Evolutionary conservation across 2,113 vertebrate species (phyloP).

Genomic region (Megaceryle maxima): DNA sequence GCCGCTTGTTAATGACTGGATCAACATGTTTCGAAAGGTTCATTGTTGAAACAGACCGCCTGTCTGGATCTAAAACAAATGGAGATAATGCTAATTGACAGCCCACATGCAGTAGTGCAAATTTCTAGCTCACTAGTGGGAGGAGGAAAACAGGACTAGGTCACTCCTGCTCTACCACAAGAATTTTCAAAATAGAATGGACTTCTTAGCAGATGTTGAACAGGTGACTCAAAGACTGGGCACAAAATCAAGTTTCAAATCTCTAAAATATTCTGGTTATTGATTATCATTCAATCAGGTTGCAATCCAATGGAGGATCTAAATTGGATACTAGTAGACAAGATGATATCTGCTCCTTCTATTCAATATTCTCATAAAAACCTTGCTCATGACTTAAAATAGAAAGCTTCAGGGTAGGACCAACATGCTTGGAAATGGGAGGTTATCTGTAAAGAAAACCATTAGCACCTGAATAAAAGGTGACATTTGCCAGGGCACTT

Average conservation of each 20-base stretch:
- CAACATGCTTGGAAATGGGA: neutral
- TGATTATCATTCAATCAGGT: neutral
- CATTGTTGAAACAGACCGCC: slow-evolving; percentile 95
- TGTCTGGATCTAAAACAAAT: slow-evolving; percentile 90
- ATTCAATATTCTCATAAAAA: neutral
- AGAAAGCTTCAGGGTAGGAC: neutral
- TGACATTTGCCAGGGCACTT: neutral
- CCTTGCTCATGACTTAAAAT: neutral
- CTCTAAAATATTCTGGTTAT: neutral
- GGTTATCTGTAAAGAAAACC: fast-evolving
- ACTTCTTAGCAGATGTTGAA: slow-evolving; percentile 52
- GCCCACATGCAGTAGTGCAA: slow-evolving; percentile 71
- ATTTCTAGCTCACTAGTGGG: slow-evolving; percentile 57
- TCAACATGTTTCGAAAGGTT: slow-evolving; percentile 97
- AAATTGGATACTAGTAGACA: neutral
- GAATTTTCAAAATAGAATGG: slow-evolving; percentile 59
- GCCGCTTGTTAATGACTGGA: slow-evolving; percentile 96
- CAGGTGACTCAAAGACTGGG: slow-evolving; percentile 74
- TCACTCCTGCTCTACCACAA: slow-evolving; percentile 65
- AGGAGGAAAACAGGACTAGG: slow-evolving; percentile 55
- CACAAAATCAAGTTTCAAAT: slow-evolving; percentile 39
- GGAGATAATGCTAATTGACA: slow-evolving; percentile 80
- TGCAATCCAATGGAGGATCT: neutral
- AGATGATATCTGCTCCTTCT: neutral
- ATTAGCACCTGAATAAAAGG: neutral